Evolutionary conservation across 2,113 vertebrate species (phyloP), one percentile per base, ranked within the genome.

Genomic region (Arothron firmamentum): DNA sequence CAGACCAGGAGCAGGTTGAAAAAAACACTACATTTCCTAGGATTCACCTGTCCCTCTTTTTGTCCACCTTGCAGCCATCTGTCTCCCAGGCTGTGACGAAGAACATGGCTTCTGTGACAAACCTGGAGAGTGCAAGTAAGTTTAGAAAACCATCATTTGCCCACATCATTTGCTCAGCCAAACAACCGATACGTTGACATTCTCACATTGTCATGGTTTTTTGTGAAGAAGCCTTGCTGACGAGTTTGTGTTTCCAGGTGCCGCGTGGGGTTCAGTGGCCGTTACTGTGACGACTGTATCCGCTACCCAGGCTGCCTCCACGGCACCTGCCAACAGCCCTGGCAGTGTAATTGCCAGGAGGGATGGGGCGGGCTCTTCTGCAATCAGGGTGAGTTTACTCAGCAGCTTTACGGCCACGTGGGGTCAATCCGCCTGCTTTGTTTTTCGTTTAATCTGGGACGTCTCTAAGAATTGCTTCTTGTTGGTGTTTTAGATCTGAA

Each of bases 41-140:
- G 52, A 68, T 60, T 84, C 31, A 77, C 65, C 58, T 65, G 52
- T 59, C 19, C 55, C 19, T 70, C 2, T 71, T 58, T 67, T 52
- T 75, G 68, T 70, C 56, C 82, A 86, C 48, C 85, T 67, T 84
- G 53, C 73, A 99, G 97, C 97, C 0, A 94, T 98, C 80, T 99
- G 97, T 86, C 90, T 99, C 80, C 94, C 95, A 14, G 96, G 97
- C 41, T 99, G 97, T 16, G 95, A 97, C 19, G 96, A 98, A 71
- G 93, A 96, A 50, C 97, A 98, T 0, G 97, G 97, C 21, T 93
- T 92, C 75, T 99, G 97, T 56, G 97, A 99, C 62, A 95, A 92
- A 86, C 97, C 97, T 2, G 97, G 95, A 59, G 97, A 99, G 80
- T 99, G 97, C 97, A 99, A 96, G 97, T 99, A 91, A 94, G 96